Conservation (phyloP, 2,888 invertebrate genomes). For the Trichacis sp. region DNA sequence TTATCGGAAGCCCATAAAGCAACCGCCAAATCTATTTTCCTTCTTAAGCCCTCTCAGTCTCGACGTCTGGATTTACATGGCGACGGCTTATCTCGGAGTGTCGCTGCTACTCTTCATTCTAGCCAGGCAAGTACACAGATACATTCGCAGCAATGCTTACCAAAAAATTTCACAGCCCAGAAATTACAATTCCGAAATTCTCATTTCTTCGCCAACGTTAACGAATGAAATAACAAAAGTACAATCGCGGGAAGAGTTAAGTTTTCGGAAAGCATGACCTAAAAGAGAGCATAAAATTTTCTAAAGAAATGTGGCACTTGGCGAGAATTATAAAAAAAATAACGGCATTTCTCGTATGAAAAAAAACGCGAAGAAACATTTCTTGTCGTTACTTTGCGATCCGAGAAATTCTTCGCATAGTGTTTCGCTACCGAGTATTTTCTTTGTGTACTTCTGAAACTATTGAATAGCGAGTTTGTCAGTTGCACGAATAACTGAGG, state of each 20-base stretch:
- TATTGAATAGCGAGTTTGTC: constrained; percentile 1
- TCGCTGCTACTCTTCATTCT: constrained; percentile 75
- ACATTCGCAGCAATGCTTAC: not conserved
- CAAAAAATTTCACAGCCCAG: not conserved
- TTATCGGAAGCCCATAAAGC: constrained; percentile 74
- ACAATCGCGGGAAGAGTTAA: not conserved
- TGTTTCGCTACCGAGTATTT: not conserved
- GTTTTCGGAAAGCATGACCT: not conserved
- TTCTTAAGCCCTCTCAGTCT: constrained; percentile 76
- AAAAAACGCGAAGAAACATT: not conserved
- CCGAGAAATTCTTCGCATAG: not conserved
- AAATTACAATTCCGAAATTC: no score
- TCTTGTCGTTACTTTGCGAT: no score
- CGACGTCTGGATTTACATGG: constrained; percentile 77
- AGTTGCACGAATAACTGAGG: not conserved
- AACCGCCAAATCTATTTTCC: constrained; percentile 77
- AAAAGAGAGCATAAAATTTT: not conserved
- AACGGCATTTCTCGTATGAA: not conserved
- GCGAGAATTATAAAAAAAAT: not conserved
- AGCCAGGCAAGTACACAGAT: constrained; percentile 70
- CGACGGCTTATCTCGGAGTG: constrained; percentile 76
- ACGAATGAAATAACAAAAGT: no score
- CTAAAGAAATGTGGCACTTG: not conserved
- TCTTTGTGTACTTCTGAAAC: not conserved
- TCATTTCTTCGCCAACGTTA: no score